These are phyloP conservation scores for Dreissena rostriformis DNA, from an alignment of 1,140 invertebrate genomes.

Conservation along the genomic window DNA sequence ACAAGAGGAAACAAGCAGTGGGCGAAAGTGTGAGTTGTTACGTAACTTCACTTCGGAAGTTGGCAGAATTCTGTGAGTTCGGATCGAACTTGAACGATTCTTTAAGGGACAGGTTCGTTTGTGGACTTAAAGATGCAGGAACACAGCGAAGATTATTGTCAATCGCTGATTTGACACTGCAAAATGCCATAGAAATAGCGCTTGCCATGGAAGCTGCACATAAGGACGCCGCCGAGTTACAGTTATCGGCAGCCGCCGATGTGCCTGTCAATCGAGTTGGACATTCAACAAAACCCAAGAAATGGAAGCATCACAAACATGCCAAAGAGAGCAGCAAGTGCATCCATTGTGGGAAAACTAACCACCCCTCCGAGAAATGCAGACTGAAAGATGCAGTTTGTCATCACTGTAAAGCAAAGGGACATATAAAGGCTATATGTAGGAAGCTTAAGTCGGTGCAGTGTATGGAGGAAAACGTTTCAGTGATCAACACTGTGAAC, in stretches of 20 bases:
- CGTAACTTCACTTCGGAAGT: conserved; percentile 30
- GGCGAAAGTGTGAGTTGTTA: conserved; percentile 44
- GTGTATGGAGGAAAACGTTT: not conserved
- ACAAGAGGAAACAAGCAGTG: conserved; percentile 44
- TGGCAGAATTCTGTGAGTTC: conserved; percentile 58
- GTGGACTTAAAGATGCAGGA: conserved; percentile 42
- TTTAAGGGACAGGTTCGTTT: conserved; percentile 57
- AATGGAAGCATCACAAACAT: not conserved
- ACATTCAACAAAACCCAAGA: not conserved
- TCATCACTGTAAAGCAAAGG: not conserved
- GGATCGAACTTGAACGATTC: conserved; percentile 38
- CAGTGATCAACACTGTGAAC: not conserved
- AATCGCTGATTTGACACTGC: conserved; percentile 35
- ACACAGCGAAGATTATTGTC: conserved; percentile 55
- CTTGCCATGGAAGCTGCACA: conserved; percentile 44
- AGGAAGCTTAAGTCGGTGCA: not conserved
- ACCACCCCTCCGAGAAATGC: not conserved
- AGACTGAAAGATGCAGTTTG: not conserved
- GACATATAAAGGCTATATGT: conserved; percentile 3
- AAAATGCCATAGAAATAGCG: conserved; percentile 42
- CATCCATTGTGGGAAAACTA: conserved; percentile 1
- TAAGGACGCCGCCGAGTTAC: conserved; percentile 48
- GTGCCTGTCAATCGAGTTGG: not conserved
- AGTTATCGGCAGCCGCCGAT: too few species aligned
- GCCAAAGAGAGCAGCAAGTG: not conserved